Evolutionary conservation across 2,113 vertebrate genomes (phyloP), one percentile per base, ranked within the genome.

Genomic region (Urocitellus parryii): DNA sequence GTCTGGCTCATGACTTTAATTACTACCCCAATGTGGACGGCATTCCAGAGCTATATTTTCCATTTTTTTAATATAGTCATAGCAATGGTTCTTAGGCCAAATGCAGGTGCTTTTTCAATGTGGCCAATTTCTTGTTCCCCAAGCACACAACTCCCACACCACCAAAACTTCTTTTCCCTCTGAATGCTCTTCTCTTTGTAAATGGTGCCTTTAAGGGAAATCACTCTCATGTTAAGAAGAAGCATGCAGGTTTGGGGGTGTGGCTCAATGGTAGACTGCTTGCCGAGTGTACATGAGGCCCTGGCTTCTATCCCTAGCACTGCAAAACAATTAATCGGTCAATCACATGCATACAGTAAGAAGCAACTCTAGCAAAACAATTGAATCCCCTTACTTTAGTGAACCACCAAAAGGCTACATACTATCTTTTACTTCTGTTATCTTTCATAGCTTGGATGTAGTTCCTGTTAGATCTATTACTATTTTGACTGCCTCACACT

Each of bases 1-100:
- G 73, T 74, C 85, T 82, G 27, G 22, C n/a, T 95, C 61, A 9
- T 73, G 72, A 81, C 70, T 92, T 81, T 81, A 94, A 94, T 68
- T 82, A 61, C 8, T 42, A 61, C 39, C 34, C 37, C 13, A 78
- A 0, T 12, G 7, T 68, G 29, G 73, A 78, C 29, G 63, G 67
- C 0, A 14, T 93, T 82, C 22, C 16, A 65, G 68, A 70, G 5
- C 14, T 88, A 1, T 39, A n/a, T 78, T 73, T 90, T 79, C 25
- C 1, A 0, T 68, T 1, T 61, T 82, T 48, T 58, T 48, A 61
- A 22, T 65, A 4, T 74, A 51, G 82, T 45, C 42, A 78, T 61
- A 85, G 16, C 1, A 56, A 8, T 24, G 17, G 13, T 81, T 82
- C 68, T 67, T 11, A 92, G 58, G 16, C 14, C 13, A 8, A 48